Percentiles rank a stretch among this genome's conserved stretches.
Evolutionary conservation across 2,113 vertebrate species (phyloP).

Genomic region (Stigmatopora argus): DNA sequence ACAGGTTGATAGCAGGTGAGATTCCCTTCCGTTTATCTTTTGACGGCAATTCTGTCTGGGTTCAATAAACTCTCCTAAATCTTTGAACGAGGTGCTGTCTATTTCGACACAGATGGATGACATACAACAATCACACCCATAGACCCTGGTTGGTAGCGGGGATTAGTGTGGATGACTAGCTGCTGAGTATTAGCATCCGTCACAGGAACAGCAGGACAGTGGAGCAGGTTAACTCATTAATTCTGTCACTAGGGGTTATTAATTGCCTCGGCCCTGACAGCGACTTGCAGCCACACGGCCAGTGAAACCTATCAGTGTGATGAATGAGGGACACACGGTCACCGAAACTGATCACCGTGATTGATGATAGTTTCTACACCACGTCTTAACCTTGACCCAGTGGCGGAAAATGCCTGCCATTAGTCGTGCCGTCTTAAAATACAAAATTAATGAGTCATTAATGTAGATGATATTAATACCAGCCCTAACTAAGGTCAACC

Average conservation of each 20-base stretch:
- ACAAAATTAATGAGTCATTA: conserved; percentile 30
- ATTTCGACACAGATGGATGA: conserved; percentile 2
- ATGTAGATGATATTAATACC: conserved; percentile 31
- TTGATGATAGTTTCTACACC: conserved; percentile 63
- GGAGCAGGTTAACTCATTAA: conserved; percentile 68
- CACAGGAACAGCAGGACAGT: conserved; percentile 60
- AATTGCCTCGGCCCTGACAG: conserved; percentile 58
- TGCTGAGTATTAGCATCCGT: conserved; percentile 61
- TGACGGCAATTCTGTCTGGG: conserved; percentile 3
- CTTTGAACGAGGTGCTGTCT: conserved; percentile 2
- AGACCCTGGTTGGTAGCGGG: conserved; percentile 40
- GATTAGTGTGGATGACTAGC: conserved; percentile 51
- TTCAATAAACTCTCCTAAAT: background rate
- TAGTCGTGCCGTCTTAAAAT: conserved; percentile 26
- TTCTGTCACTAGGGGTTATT: conserved; percentile 54
- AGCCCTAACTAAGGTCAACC: conserved; percentile 49
- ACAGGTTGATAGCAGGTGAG: conserved; percentile 32
- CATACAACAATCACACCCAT: conserved; percentile 10
- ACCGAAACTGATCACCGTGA: conserved; percentile 65
- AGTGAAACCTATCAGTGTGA: conserved; percentile 62
- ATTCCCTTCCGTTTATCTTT: conserved; percentile 25
- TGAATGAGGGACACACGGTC: conserved; percentile 72
- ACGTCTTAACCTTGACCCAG: conserved; percentile 66
- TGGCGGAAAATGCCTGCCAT: conserved; percentile 16
- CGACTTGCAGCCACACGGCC: conserved; percentile 52